Evolutionary conservation across 2,888 invertebrate species (phyloP).

Genomic region (Meta bourneti): DNA sequence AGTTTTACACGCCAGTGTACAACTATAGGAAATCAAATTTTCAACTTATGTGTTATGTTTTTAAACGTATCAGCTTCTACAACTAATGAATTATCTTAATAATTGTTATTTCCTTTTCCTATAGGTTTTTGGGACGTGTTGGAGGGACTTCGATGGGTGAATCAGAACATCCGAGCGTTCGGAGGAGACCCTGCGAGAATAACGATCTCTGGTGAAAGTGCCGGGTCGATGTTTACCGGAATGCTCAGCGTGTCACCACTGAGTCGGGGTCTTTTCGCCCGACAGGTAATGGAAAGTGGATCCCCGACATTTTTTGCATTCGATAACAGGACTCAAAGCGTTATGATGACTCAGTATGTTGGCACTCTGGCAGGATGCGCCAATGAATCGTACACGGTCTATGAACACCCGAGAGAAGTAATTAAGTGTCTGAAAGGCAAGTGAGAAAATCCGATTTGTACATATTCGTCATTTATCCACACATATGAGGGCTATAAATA

Average conservation of each 20-base stretch:
- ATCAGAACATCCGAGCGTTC: constrained; percentile 26
- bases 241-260: constrained; percentile 35
- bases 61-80: no score
- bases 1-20: no score
- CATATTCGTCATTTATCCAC: no score
- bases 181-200: constrained; percentile 41
- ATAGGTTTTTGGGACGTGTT: constrained; percentile 18
- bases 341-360: not conserved
- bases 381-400: not conserved
- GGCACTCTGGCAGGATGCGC: not conserved
- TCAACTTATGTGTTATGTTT: no score
- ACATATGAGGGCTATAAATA: no score
- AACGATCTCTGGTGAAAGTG: constrained; percentile 55
- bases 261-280: constrained; percentile 7
- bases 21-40: no score
- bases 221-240: constrained; percentile 32
- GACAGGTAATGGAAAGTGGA: constrained; percentile 64
- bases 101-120: not conserved
- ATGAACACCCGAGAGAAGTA: not conserved
- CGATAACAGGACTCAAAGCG: not conserved
- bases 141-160: constrained; percentile 38
- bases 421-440: not conserved
- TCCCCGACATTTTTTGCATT: not conserved
- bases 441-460: not conserved
- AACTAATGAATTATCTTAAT: not conserved